phyloP scores from a whole-genome alignment of 2,113 vertebrate genomes.

The Gobiocypris rarus region DNA sequence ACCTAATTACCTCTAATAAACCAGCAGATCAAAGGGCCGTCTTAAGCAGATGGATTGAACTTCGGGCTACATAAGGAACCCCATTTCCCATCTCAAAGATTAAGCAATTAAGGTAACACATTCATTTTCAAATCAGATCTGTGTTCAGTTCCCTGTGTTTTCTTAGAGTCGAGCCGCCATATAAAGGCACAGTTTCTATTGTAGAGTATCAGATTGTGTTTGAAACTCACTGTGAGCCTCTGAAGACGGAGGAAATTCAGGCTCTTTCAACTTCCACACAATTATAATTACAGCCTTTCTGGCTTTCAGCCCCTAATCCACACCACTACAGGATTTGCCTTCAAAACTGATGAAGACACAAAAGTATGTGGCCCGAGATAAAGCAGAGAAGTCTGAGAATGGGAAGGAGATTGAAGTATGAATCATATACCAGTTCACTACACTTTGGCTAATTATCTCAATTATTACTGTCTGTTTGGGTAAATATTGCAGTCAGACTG shows the following conservation, averaged over 20 bases:
- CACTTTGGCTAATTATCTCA: slow-evolving; percentile 45
- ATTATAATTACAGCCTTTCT: slow-evolving; percentile 54
- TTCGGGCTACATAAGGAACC: background rate
- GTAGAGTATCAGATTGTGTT: slow-evolving; percentile 41
- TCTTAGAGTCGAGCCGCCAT: background rate
- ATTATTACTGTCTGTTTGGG: slow-evolving; percentile 46
- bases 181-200: slow-evolving; percentile 30
- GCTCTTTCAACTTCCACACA: slow-evolving; percentile 29
- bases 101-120: background rate
- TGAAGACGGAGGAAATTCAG: slow-evolving; percentile 6
- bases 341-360: slow-evolving; percentile 51
- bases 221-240: slow-evolving; percentile 16
- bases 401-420: slow-evolving; percentile 39
- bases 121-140: slow-evolving; percentile 38
- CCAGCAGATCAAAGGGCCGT: slow-evolving; percentile 20
- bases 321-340: slow-evolving; percentile 52
- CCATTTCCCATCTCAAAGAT: slow-evolving; percentile 9
- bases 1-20: slow-evolving; percentile 36
- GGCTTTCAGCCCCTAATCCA: slow-evolving; percentile 45
- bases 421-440: slow-evolving; percentile 46
- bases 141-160: background rate
- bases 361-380: slow-evolving; percentile 51
- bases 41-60: slow-evolving; percentile 15
- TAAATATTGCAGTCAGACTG: background rate
- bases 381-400: slow-evolving; percentile 24